phyloP scores from a whole-genome alignment of 2,888 invertebrate genomes.

The Druceiella hillmani region DNA sequence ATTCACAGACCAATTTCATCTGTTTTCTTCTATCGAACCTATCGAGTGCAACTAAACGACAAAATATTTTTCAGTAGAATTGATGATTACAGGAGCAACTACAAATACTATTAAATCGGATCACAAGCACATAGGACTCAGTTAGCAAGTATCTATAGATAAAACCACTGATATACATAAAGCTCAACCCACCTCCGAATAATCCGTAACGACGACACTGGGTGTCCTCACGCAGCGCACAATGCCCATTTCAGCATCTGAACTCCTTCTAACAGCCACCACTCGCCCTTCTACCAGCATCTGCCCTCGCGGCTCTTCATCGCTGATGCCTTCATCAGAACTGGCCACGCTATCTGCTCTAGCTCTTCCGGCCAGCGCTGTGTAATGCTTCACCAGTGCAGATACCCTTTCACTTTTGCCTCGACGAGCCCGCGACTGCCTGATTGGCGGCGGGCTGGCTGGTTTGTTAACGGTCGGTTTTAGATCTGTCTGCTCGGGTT shows the following conservation, averaged over 20 bases:
- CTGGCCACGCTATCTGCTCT: too few species aligned
- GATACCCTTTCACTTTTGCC: slow-evolving; percentile 16
- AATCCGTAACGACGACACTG: slow-evolving; percentile 83
- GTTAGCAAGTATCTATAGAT: too few species aligned
- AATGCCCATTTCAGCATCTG: slow-evolving; percentile 40
- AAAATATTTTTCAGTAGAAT: too few species aligned
- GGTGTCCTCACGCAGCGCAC: slow-evolving; percentile 70
- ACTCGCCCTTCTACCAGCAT: slow-evolving; percentile 50
- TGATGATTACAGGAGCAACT: too few species aligned
- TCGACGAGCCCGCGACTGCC: slow-evolving; percentile 4
- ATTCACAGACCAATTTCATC: too few species aligned
- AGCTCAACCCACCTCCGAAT: slow-evolving; percentile 67
- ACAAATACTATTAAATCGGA: too few species aligned
- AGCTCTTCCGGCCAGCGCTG: slow-evolving; percentile 31
- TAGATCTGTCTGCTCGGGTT: not conserved
- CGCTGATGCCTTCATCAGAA: too few species aligned
- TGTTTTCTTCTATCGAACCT: too few species aligned
- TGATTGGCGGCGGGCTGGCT: not conserved
- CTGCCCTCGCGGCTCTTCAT: too few species aligned
- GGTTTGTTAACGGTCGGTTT: not conserved
- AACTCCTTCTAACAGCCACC: slow-evolving; percentile 49
- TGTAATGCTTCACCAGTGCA: slow-evolving; percentile 27
- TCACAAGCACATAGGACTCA: too few species aligned
- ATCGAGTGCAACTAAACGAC: too few species aligned
- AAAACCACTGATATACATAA: too few species aligned